phyloP scores from a whole-genome alignment of 2,888 invertebrate species.

The Callyntrura guangdongensis region DNA sequence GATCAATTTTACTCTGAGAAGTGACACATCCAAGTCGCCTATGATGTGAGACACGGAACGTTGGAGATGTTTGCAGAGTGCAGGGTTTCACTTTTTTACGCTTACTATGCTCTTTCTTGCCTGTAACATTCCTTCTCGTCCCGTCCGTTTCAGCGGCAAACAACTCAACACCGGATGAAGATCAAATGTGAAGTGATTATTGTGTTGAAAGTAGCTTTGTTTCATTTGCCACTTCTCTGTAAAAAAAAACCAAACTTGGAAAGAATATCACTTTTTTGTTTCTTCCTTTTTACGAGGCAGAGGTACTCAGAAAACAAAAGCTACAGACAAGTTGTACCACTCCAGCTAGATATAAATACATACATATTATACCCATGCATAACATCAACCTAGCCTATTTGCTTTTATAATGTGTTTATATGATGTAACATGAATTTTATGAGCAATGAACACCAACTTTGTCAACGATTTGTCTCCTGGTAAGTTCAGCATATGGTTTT shows the following conservation, averaged over 20 bases:
- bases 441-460: not conserved
- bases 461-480: not conserved
- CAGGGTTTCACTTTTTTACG: not conserved
- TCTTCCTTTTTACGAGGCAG: not conserved
- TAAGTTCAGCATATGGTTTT: not conserved
- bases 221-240: conserved; percentile 8
- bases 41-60: not conserved
- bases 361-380: too few relatives aligned
- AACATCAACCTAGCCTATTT: not conserved
- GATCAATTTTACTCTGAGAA: not conserved
- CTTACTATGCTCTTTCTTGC: not conserved
- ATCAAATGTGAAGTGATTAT: conserved; percentile 43
- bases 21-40: not conserved
- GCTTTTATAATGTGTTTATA: not conserved
- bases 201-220: not conserved
- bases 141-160: not conserved
- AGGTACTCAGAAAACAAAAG: not conserved
- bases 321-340: not conserved
- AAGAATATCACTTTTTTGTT: conserved; percentile 13
- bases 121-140: not conserved
- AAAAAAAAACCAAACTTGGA: not conserved
- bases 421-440: conserved; percentile 6
- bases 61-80: not conserved
- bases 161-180: conserved; percentile 50
- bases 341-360: too few relatives aligned